Percentiles rank a stretch among this genome's conserved stretches.
Evolutionary conservation across 2,888 invertebrate species (phyloP).

Genomic region (Drosophila mercatorum): DNA sequence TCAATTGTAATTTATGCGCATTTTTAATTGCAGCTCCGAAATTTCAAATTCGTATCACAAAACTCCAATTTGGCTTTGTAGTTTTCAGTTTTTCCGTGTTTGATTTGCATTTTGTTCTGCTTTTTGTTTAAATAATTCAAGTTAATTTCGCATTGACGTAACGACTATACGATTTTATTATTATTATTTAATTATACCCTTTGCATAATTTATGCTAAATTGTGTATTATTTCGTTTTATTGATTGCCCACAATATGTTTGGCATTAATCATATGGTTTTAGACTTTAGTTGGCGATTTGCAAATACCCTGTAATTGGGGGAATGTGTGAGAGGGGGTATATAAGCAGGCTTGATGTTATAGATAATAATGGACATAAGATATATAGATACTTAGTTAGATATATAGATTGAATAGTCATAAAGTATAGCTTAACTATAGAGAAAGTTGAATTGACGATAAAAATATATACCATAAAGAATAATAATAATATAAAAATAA

Average conservation of each 20-base stretch:
- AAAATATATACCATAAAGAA: too few relatives aligned
- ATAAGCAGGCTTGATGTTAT: too few relatives aligned
- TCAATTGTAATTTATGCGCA: conserved; percentile 72
- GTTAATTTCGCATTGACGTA: conserved; percentile 58
- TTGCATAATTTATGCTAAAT: conserved; percentile 72
- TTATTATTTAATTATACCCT: conserved; percentile 67
- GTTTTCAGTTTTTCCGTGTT: not conserved
- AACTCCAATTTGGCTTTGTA: conserved; percentile 42
- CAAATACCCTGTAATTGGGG: conserved; percentile 6
- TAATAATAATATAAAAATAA: too few relatives aligned
- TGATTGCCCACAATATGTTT: conserved; percentile 30
- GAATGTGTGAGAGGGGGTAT: not conserved
- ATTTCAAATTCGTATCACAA: conserved; percentile 20
- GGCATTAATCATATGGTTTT: conserved; percentile 46
- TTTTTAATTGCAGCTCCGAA: conserved; percentile 59
- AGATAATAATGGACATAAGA: too few relatives aligned
- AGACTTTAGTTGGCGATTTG: conserved; percentile 9
- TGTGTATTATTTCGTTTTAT: conserved; percentile 45
- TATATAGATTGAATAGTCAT: too few relatives aligned
- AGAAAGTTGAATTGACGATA: too few relatives aligned
- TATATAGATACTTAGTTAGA: too few relatives aligned
- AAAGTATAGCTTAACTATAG: too few relatives aligned
- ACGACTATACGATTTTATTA: conserved; percentile 64
- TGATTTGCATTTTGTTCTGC: too few relatives aligned
- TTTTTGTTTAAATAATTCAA: conserved; percentile 69